Evolutionary conservation across 2,888 invertebrate species (phyloP), one percentile per base, ranked within the genome.

Genomic region (Epirrhoe tristata): DNA sequence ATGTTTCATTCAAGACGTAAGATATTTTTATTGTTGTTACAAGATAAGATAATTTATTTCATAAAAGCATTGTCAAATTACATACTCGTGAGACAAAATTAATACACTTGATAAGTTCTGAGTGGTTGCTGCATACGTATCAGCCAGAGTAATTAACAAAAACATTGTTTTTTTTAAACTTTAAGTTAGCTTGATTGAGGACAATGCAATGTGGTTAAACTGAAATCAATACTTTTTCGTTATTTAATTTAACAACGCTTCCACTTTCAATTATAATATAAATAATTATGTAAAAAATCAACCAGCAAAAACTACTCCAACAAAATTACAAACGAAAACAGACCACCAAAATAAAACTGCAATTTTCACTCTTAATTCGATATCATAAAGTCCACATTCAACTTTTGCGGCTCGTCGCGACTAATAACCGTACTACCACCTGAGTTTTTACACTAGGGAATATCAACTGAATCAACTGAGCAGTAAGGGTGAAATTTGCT

Each of bases 381-480:
- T 34, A 51, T 10, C 53, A 50, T 64, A 68, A 68, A 61, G 64
- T 68, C 61, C 54, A 67, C 34, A 56, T 59, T 59, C 52, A 48
- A 60, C 43, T 55, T 57, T 43, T 54, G 61, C 60, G 67, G 67
- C 46, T 53, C 50, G 17, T 58, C 48, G n/a, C 52, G 51, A 68
- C 69, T 63, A 69, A 69, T 69, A 66, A 63, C 66, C 59, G n/a
- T 43, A 59, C 48, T 32, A 32, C 36, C 54, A 65, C 62, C 61
- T 58, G 16, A 58, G 39, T 32, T 66, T 67, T 63, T 36, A 31
- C 48, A 10, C 34, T n/a, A 61, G 59, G 36, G 52, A 64, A 61
- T 64, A 50, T 6, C 36, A 55, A 43, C 68, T 46, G 12, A 58
- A 55, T 54, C 32, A 43, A 6, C 34, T 16, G 16, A n/a, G 54